Conservation (phyloP, 2,888 invertebrate genomes). For the Pyrrhosoma nymphula region DNA sequence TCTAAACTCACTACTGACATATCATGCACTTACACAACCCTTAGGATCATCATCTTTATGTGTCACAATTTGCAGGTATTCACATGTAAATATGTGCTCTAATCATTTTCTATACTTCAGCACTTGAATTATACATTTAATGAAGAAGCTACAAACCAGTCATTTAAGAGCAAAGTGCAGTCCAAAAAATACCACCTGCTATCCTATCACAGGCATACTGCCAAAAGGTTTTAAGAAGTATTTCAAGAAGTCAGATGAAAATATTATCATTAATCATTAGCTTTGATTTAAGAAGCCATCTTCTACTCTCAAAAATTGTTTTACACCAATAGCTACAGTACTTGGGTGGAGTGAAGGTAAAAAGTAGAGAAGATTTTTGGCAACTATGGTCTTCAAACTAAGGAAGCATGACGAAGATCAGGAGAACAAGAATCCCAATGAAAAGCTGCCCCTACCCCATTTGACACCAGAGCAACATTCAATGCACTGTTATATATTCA, state of each 20-base stretch:
- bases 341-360: not conserved
- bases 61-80: not conserved
- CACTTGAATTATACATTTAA: slow-evolving; percentile 52
- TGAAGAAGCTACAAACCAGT: slow-evolving; percentile 57
- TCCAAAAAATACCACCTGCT: slow-evolving; percentile 50
- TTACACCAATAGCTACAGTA: not conserved
- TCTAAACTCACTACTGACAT: slow-evolving; percentile 51
- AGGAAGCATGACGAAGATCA: not conserved
- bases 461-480: not conserved
- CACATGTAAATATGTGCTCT: not conserved
- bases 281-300: slow-evolving; percentile 38
- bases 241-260: slow-evolving; percentile 56
- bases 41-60: not conserved
- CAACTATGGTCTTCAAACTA: not conserved
- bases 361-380: not conserved
- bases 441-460: not conserved
- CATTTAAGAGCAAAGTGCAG: slow-evolving; percentile 61
- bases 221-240: slow-evolving; percentile 61
- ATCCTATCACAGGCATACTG: slow-evolving; percentile 52
- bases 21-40: slow-evolving; percentile 38
- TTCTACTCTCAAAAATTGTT: not conserved
- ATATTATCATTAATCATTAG: slow-evolving; percentile 45
- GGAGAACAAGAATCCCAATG: not conserved
- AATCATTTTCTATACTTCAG: slow-evolving; percentile 40
- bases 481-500: not conserved